phyloP scores from a whole-genome alignment of 2,113 vertebrate species.

The Pituophis catenifer region DNA sequence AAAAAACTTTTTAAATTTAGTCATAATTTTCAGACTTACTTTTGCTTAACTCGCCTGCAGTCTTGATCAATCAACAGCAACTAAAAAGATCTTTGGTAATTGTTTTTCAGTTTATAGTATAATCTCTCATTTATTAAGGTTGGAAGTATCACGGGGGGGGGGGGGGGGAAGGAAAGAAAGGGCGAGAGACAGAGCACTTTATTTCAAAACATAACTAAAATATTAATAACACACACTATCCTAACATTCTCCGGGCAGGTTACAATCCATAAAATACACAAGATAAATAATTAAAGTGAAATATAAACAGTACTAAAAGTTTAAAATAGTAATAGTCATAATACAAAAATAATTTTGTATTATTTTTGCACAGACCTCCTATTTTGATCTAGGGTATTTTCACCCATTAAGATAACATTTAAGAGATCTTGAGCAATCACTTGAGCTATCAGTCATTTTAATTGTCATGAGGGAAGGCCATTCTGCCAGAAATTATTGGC shows the following conservation, averaged over 20 bases:
- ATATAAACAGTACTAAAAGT: background rate
- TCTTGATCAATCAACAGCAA: background rate
- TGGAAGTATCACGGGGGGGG: background rate
- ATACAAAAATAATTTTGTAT: background rate
- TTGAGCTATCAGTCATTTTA: background rate
- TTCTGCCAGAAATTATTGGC: background rate
- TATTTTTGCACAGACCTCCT: background rate
- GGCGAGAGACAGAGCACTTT: background rate
- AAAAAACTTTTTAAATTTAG: background rate
- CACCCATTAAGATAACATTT: background rate
- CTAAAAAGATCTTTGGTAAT: background rate
- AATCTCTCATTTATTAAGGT: background rate
- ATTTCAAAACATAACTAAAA: background rate
- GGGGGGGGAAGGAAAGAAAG: no score
- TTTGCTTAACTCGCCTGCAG: background rate
- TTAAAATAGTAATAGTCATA: background rate
- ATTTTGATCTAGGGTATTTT: background rate
- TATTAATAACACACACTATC: background rate
- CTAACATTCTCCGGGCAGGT: background rate
- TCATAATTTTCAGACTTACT: background rate
- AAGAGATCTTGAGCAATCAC: background rate
- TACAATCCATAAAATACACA: background rate
- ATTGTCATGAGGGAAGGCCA: background rate
- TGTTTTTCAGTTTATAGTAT: background rate
- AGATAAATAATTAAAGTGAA: background rate